Conservation (phyloP, 64 coral and sea anemone genomes). For the Pachyseris speciosa region DNA sequence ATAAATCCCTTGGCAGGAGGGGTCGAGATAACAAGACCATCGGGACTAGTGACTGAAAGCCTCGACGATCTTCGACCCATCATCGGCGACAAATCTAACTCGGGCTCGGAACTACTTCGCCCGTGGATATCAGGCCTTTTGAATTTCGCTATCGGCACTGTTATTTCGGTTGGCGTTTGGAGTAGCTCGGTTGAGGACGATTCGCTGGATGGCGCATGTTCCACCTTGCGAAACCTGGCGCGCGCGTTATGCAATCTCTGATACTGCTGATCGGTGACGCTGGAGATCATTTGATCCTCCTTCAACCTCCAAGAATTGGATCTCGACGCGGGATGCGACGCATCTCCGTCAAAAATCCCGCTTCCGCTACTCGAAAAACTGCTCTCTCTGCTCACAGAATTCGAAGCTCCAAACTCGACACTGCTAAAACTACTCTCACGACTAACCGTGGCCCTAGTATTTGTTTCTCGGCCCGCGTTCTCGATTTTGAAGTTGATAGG, state of each 20-base stretch:
- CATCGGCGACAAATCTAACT: slow-evolving; percentile 2
- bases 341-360: not conserved
- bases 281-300: slow-evolving; percentile 1
- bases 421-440: slow-evolving; percentile 37
- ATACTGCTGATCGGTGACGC: slow-evolving; percentile 27
- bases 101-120: slow-evolving; percentile 14
- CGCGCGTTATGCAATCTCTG: slow-evolving; percentile 41
- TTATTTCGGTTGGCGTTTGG: not conserved
- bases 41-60: slow-evolving; percentile 4
- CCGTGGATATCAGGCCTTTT: slow-evolving; percentile 36
- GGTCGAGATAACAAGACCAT: slow-evolving; percentile 6
- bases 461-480: not conserved
- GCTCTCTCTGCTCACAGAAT: slow-evolving; percentile 32
- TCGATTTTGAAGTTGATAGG: not conserved
- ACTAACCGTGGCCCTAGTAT: not conserved
- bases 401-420: slow-evolving; percentile 7
- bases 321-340: not conserved
- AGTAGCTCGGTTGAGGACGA: not conserved
- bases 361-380: slow-evolving; percentile 39
- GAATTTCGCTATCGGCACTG: not conserved
- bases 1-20: slow-evolving; percentile 6
- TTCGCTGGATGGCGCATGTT: not conserved
- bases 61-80: not conserved
- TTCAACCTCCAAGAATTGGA: slow-evolving; percentile 13
- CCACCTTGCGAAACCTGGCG: slow-evolving; percentile 25